Conservation (phyloP, 2,113 vertebrate species). For the Cygnus buccinator region DNA sequence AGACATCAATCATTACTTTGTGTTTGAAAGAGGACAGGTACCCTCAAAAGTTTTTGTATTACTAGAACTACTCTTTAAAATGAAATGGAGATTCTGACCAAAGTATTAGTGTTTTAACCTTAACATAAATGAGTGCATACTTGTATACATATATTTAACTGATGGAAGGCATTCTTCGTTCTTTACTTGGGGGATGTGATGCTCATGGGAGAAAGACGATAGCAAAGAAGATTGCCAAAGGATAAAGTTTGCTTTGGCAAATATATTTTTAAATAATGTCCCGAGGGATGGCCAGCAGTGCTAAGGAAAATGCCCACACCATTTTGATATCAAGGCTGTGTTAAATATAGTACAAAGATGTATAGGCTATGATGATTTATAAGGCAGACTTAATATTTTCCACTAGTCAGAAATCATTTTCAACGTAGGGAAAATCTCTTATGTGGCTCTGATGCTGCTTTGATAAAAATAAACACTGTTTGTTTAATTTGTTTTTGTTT, state of each 20-base stretch:
- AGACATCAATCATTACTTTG: not conserved
- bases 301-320: not conserved
- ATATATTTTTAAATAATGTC: not conserved
- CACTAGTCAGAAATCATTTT: not conserved
- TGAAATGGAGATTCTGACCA: not conserved
- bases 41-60: not conserved
- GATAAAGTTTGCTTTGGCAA: constrained; percentile 37
- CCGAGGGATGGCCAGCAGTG: not conserved
- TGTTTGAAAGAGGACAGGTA: not conserved
- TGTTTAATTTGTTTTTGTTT: not conserved
- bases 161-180: not conserved
- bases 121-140: not conserved
- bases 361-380: constrained; percentile 5
- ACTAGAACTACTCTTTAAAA: not conserved
- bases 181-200: not conserved
- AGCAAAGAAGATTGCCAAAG: not conserved
- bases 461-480: not conserved
- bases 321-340: not conserved
- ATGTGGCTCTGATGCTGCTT: not conserved
- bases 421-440: not conserved
- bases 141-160: not conserved
- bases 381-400: constrained; percentile 21
- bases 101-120: not conserved
- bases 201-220: constrained; percentile 12
- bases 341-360: constrained; percentile 36